Evolutionary conservation across 2,888 invertebrate species (phyloP).

Genomic region (Tenthredo notha): DNA sequence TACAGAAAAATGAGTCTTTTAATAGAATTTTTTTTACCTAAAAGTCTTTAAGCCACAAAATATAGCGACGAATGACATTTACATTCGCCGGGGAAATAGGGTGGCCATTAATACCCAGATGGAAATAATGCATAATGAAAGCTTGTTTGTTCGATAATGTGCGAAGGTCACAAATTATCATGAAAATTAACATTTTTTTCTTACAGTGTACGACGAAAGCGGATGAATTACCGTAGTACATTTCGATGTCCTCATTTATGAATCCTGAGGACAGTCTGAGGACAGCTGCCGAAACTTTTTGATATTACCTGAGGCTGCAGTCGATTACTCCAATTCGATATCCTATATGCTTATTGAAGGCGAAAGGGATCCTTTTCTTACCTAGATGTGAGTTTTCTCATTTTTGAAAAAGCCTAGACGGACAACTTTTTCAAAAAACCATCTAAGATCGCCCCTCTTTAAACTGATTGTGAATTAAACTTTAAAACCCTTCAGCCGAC

Average conservation of each 20-base stretch:
- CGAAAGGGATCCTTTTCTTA: background rate
- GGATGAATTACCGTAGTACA: background rate
- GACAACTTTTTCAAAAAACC: background rate
- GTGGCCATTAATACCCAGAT: background rate
- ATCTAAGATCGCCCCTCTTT: background rate
- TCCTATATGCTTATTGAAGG: conserved; percentile 16
- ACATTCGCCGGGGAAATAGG: background rate
- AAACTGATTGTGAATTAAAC: background rate
- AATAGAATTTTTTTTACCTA: background rate
- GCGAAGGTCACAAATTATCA: background rate
- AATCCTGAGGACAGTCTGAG: background rate
- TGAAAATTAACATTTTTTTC: background rate
- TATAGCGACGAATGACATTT: background rate
- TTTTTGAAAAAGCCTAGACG: conserved; percentile 1
- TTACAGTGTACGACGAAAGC: background rate
- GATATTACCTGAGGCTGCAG: background rate
- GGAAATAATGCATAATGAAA: background rate
- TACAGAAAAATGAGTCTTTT: conserved; percentile 1
- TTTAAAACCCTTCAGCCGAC: background rate
- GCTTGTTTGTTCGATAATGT: background rate
- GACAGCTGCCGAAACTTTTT: conserved; percentile 7
- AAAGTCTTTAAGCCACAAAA: background rate
- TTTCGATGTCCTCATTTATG: background rate
- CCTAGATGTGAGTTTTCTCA: background rate
- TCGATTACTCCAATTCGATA: background rate